Evolutionary conservation across 2,113 vertebrate species (phyloP).

Genomic region (Hyperoodon ampullatus): DNA sequence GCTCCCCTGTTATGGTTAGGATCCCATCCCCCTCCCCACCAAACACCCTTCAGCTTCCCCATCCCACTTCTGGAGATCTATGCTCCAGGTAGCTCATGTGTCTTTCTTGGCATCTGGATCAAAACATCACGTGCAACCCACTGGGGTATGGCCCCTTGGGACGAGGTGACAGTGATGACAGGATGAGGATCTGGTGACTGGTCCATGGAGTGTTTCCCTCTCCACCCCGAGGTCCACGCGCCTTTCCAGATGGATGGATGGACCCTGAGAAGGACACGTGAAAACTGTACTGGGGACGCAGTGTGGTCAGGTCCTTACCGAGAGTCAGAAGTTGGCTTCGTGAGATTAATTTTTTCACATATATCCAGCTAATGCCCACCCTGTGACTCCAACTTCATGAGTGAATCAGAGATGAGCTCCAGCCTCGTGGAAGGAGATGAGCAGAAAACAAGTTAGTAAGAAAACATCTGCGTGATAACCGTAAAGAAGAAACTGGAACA

Average conservation of each 20-base stretch:
- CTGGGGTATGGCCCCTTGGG: rapidly evolving
- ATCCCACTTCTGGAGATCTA: not conserved
- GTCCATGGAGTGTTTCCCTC: rapidly evolving
- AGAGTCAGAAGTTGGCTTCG: rapidly evolving
- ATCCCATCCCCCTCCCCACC: not conserved
- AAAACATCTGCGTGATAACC: rapidly evolving
- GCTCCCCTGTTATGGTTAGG: rapidly evolving
- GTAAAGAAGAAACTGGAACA: not conserved
- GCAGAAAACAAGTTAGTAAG: not conserved
- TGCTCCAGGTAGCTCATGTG: not conserved
- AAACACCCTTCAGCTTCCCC: rapidly evolving
- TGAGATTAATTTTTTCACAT: rapidly evolving
- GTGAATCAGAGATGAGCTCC: not conserved
- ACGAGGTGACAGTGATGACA: not conserved
- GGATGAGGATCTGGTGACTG: rapidly evolving
- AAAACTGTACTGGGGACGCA: rapidly evolving
- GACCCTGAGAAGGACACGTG: rapidly evolving
- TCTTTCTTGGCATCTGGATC: rapidly evolving
- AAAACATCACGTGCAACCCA: rapidly evolving
- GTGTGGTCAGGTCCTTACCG: rapidly evolving
- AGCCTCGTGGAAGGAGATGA: not conserved
- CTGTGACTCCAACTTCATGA: rapidly evolving
- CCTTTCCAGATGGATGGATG: rapidly evolving
- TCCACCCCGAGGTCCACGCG: rapidly evolving
- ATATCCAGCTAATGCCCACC: not conserved